phyloP scores from a whole-genome alignment of 2,797 vertebrate species.

The Phoxinus dragarum region DNA sequence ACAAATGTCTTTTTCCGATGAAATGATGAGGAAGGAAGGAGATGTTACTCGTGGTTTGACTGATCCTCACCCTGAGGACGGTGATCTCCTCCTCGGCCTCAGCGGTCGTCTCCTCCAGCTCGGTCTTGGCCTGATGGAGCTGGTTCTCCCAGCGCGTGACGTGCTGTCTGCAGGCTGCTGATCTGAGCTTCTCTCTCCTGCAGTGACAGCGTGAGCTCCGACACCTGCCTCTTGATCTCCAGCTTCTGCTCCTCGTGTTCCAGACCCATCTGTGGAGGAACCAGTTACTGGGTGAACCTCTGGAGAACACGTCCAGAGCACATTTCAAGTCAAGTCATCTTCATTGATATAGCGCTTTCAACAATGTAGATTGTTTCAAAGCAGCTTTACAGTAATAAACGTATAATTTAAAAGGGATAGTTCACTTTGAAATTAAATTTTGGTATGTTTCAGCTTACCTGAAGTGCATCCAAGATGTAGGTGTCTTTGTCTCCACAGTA shows the following conservation, averaged over 20 bases:
- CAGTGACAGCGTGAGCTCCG: conserved; percentile 91
- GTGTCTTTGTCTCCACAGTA: too few relatives aligned
- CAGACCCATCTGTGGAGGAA: conserved; percentile 83
- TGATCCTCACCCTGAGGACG: conserved; percentile 86
- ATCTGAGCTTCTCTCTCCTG: conserved; percentile 95
- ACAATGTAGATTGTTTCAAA: too few relatives aligned
- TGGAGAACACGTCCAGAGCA: neutral
- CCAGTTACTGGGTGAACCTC: conserved; percentile 4
- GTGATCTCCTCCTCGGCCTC: conserved; percentile 98
- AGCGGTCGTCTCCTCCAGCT: conserved; percentile 94
- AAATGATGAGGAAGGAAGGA: neutral
- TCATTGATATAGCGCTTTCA: too few relatives aligned
- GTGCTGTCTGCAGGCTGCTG: conserved; percentile 87
- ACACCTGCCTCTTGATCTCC: conserved; percentile 92
- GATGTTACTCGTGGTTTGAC: neutral
- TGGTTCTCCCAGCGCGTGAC: conserved; percentile 91
- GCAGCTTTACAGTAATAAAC: too few relatives aligned
- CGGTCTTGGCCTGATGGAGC: conserved; percentile 92
- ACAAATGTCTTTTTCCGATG: neutral
- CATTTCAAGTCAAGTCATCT: neutral
- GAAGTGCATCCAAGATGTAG: too few relatives aligned
- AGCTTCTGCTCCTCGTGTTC: conserved; percentile 95
- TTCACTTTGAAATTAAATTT: too few relatives aligned
- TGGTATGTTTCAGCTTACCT: too few relatives aligned
- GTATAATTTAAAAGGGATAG: too few relatives aligned